A percentile compares a stretch with the other conserved stretches of the same genome.
These are phyloP conservation scores for Picathartes gymnocephalus DNA, from an alignment of 2,113 vertebrate species.

Conservation along the genomic window DNA sequence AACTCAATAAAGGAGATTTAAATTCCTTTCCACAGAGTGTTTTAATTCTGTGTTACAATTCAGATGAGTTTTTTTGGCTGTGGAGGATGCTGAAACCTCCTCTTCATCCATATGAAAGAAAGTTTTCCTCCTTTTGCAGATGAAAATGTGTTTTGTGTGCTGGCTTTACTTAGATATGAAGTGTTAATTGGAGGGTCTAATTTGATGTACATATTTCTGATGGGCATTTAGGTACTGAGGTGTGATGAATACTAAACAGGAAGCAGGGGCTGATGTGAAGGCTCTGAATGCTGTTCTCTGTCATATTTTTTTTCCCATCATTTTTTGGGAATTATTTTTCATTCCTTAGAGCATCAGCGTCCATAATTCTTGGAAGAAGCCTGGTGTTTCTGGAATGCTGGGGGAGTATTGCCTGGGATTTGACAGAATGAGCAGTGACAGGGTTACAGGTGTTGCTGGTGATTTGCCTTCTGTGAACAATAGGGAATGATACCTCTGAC, in stretches of 20 bases:
- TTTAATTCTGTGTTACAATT: background rate
- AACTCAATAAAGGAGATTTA: background rate
- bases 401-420: background rate
- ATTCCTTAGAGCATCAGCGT: background rate
- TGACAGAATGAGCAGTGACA: background rate
- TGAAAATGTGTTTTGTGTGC: background rate
- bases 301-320: background rate
- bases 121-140: background rate
- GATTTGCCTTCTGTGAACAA: background rate
- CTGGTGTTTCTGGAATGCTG: background rate
- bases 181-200: background rate
- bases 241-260: background rate
- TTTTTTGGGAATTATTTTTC: background rate
- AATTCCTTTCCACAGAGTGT: background rate
- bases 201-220: background rate
- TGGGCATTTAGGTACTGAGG: background rate
- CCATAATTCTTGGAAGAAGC: background rate
- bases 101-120: background rate
- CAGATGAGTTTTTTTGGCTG: background rate
- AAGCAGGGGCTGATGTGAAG: background rate
- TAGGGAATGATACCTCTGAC: background rate
- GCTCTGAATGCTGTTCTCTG: background rate
- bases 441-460: background rate
- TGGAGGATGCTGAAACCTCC: background rate
- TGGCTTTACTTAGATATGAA: background rate